These are phyloP conservation scores for Bothrops jararaca DNA, from an alignment of 2,113 vertebrate genomes.

Conservation along the genomic window DNA sequence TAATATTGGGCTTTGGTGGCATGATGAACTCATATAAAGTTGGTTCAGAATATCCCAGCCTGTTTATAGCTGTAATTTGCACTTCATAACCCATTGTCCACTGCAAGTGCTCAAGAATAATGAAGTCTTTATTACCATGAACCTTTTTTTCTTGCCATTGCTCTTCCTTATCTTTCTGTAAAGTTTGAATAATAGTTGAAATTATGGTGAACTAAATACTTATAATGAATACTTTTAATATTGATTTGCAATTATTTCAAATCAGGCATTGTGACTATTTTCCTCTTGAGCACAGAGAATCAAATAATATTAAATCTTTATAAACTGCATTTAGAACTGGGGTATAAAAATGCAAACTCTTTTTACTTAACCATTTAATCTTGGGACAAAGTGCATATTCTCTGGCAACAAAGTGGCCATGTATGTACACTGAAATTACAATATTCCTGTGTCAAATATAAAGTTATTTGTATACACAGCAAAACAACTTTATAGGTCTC, in stretches of 20 bases:
- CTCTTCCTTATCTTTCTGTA: conserved; percentile 91
- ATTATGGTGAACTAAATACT: background rate
- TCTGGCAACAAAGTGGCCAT: background rate
- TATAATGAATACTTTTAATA: background rate
- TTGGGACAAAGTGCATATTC: background rate
- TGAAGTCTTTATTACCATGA: conserved; percentile 89
- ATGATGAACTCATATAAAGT: conserved; percentile 95
- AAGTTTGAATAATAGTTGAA: conserved; percentile 45
- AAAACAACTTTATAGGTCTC: background rate
- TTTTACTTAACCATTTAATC: background rate
- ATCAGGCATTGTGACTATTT: background rate
- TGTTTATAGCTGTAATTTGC: conserved; percentile 94
- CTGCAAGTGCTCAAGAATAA: conserved; percentile 90
- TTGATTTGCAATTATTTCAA: rapidly evolving
- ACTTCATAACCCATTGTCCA: conserved; percentile 97
- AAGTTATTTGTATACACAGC: background rate
- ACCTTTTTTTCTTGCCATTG: conserved; percentile 96
- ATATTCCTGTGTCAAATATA: background rate
- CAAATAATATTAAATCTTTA: background rate
- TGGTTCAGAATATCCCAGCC: conserved; percentile 93
- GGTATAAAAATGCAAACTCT: background rate
- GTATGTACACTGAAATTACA: background rate
- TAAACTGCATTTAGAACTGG: background rate
- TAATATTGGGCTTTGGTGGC: conserved; percentile 94
- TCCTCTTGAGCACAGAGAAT: background rate